These are phyloP conservation scores for Cryptosula pallasiana DNA, from an alignment of 2,888 invertebrate species.

Conservation along the genomic window DNA sequence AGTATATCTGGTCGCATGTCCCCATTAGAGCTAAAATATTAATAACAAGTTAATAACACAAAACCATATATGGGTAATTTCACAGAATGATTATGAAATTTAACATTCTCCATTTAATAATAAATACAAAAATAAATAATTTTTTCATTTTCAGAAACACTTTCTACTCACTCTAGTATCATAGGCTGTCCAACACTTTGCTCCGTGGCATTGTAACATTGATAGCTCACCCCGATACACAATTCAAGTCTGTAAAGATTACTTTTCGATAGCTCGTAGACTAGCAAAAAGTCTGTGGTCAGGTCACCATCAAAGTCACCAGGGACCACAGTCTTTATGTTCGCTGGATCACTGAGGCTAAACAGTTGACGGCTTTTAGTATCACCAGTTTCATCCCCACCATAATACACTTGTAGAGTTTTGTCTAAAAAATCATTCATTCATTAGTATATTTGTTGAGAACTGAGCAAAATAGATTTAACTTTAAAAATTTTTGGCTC, in stretches of 20 bases:
- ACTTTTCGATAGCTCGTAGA: background rate
- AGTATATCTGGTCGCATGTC: conserved; percentile 90
- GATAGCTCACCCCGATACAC: background rate
- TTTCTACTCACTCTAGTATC: conserved; percentile 8
- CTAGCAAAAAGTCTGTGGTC: conserved; percentile 80
- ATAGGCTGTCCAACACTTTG: conserved; percentile 14
- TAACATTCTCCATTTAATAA: too few species aligned
- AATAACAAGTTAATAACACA: too few species aligned
- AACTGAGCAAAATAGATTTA: too few species aligned
- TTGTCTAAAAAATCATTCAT: background rate
- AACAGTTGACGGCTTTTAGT: background rate
- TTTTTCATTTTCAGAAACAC: too few species aligned
- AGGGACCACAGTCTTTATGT: conserved; percentile 71
- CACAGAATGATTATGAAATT: too few species aligned
- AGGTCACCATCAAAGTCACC: conserved; percentile 94
- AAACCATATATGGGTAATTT: too few species aligned
- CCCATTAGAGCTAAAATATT: conserved; percentile 75
- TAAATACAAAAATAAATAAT: too few species aligned
- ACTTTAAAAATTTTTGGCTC: too few species aligned
- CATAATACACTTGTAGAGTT: background rate
- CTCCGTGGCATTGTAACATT: background rate
- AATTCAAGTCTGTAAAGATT: background rate
- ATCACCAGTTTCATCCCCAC: background rate
- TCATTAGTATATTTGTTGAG: background rate
- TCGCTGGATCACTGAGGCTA: background rate